Evolutionary conservation across 2,113 vertebrate species (phyloP).

Genomic region (Struthio camelus): DNA sequence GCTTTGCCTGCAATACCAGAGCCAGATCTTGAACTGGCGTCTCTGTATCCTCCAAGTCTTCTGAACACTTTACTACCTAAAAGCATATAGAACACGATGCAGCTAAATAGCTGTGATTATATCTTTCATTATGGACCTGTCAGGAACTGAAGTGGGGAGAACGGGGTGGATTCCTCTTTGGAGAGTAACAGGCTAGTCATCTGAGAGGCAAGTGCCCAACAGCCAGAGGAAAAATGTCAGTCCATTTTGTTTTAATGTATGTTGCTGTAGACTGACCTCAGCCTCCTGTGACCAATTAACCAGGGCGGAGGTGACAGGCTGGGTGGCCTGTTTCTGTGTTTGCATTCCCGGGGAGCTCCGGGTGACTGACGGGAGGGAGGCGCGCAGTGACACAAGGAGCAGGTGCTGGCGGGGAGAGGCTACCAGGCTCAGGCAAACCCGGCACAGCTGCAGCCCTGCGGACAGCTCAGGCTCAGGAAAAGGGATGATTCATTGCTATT

Average conservation of each 20-base stretch:
- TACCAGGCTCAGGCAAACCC: background rate
- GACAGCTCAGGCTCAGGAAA: background rate
- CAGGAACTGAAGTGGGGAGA: background rate
- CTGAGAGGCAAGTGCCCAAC: background rate
- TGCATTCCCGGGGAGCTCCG: background rate
- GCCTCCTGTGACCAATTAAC: background rate
- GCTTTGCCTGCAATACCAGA: background rate
- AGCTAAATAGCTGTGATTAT: background rate
- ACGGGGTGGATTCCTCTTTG: background rate
- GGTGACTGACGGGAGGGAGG: background rate
- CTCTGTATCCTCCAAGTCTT: background rate
- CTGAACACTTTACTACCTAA: background rate
- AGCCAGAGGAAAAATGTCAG: background rate
- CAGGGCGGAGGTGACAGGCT: background rate
- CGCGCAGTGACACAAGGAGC: background rate
- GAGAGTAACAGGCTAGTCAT: background rate
- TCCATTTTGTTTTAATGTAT: background rate
- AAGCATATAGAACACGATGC: background rate
- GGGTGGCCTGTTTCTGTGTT: accelerated
- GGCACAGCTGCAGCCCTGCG: background rate
- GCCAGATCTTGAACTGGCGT: background rate
- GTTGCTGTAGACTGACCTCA: background rate
- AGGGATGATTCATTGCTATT: background rate
- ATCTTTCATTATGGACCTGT: background rate
- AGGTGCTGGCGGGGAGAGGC: background rate